Conservation (phyloP, 2,797 vertebrate species). For the Mormyrus hasselquistii region DNA sequence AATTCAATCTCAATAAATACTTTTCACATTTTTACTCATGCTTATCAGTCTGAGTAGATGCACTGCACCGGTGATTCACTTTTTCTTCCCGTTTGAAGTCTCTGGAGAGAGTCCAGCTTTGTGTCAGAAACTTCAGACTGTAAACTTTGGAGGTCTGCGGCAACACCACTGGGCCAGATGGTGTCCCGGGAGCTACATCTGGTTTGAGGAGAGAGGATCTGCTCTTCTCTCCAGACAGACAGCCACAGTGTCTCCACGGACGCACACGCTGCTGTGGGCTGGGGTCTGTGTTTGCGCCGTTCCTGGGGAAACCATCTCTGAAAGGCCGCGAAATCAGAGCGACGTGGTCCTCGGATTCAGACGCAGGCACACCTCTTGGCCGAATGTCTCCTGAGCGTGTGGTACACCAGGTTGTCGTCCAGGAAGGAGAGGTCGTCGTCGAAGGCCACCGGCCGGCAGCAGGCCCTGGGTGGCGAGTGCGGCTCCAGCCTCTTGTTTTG, state of each 20-base stretch:
- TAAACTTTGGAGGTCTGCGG: conserved; percentile 55
- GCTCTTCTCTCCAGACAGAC: conserved; percentile 4
- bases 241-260: conserved; percentile 5
- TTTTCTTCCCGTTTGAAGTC: background rate
- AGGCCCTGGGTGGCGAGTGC: conserved; percentile 80
- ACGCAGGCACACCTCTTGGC: conserved; percentile 91
- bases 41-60: conserved; percentile 69
- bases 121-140: conserved; percentile 31
- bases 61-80: conserved; percentile 55
- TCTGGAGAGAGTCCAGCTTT: conserved; percentile 6
- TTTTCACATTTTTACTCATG: conserved; percentile 48
- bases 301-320: background rate
- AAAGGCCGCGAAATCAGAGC: background rate
- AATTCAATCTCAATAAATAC: conserved; percentile 98
- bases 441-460: conserved; percentile 88
- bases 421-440: conserved; percentile 94
- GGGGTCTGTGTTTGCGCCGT: background rate
- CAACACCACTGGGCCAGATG: conserved; percentile 34
- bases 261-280: background rate
- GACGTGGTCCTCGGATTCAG: conserved; percentile 48
- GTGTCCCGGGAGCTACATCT: background rate
- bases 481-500: conserved; percentile 86
- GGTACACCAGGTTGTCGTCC: conserved; percentile 91
- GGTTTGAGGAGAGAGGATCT: background rate
- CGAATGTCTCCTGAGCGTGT: conserved; percentile 95